Conservation (phyloP, 2,797 vertebrate genomes). For the Chelon labrosus region DNA sequence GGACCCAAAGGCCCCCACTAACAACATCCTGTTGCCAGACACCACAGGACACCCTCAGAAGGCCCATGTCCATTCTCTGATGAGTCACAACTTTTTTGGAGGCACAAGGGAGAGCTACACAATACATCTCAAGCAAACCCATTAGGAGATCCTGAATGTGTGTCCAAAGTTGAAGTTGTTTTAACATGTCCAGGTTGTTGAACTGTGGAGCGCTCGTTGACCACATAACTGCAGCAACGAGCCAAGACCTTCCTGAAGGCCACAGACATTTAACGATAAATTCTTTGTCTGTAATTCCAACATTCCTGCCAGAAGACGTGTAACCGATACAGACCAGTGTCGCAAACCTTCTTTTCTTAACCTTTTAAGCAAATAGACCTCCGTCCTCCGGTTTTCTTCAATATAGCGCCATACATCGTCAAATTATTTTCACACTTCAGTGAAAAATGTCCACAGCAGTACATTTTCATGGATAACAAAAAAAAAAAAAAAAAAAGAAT, state of each 20-base stretch:
- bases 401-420: background rate
- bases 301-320: background rate
- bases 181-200: background rate
- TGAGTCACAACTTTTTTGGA: too few species aligned
- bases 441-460: background rate
- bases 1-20: too few species aligned
- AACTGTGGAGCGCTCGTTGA: background rate
- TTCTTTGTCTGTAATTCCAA: background rate
- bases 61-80: too few species aligned
- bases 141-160: background rate
- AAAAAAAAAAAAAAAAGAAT: conserved; percentile 17
- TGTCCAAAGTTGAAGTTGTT: conserved; percentile 13
- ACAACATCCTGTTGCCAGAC: too few species aligned
- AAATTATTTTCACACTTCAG: conserved; percentile 5
- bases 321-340: background rate
- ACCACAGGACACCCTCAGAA: too few species aligned
- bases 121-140: conserved; percentile 6
- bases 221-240: background rate
- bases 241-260: background rate
- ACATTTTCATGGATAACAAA: background rate
- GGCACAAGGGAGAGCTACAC: too few species aligned
- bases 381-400: background rate
- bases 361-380: background rate
- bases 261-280: background rate
- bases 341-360: background rate